Evolutionary conservation across 1,140 invertebrate species (phyloP).

Genomic region (Megalonaias nervosa): DNA sequence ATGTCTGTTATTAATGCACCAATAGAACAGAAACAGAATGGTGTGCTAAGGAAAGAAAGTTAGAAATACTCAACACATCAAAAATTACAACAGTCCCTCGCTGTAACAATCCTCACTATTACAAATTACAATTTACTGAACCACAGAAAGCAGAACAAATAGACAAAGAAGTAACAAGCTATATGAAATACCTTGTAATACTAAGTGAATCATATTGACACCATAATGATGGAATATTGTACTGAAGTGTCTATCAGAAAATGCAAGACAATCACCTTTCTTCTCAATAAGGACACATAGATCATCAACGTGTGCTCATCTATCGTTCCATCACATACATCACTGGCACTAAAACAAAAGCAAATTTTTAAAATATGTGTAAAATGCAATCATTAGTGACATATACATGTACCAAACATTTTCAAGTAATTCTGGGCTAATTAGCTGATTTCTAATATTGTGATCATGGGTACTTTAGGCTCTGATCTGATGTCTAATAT

Average conservation of each 20-base stretch:
- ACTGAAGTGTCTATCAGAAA: no score
- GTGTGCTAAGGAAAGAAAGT: no score
- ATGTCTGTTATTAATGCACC: neutral
- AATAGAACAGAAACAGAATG: neutral
- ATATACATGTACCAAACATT: no score
- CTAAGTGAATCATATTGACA: no score
- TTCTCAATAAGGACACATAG: conserved; percentile 57
- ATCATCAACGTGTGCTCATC: conserved; percentile 67
- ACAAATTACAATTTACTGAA: neutral
- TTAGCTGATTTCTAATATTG: no score
- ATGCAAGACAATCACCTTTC: conserved; percentile 46
- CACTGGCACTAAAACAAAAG: conserved; percentile 50
- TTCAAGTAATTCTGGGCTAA: no score
- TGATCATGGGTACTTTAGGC: no score
- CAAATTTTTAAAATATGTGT: neutral
- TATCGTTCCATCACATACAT: conserved; percentile 59
- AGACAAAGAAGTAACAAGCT: neutral
- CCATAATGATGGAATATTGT: no score
- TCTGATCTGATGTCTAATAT: no score
- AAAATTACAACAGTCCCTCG: neutral
- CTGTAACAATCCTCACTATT: neutral
- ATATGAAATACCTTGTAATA: neutral
- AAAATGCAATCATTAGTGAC: neutral
- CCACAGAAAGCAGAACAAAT: neutral
- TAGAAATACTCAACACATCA: no score